Percentiles rank a stretch among this genome's conserved stretches.
Conservation (phyloP, 2,113 vertebrate genomes). For the Sylvia atricapilla region DNA sequence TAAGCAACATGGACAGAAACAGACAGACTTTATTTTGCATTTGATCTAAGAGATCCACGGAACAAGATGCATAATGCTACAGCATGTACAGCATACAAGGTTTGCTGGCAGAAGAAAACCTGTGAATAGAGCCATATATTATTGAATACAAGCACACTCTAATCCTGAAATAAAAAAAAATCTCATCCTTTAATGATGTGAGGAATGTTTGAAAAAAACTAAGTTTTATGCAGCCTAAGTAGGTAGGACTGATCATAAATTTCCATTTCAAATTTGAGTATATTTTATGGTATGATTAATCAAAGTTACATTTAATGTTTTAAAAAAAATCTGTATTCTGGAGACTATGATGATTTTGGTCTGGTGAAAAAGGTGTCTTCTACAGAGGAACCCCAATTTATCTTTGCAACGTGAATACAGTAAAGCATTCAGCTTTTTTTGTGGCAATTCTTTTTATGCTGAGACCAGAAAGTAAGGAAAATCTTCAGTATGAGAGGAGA, state of each 20-base stretch:
- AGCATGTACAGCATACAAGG: neutral
- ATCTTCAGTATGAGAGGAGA: neutral
- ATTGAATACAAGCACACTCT: neutral
- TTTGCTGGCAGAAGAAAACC: neutral
- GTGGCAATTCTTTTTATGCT: neutral
- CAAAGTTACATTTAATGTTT: neutral
- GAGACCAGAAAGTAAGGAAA: neutral
- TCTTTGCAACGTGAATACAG: accelerated
- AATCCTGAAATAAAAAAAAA: neutral
- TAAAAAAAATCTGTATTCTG: neutral
- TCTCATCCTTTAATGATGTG: neutral
- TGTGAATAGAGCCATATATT: neutral
- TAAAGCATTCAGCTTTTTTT: neutral
- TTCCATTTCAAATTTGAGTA: neutral
- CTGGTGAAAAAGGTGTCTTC: neutral
- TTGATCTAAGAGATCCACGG: neutral
- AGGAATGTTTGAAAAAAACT: neutral
- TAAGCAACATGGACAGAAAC: neutral
- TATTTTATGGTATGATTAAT: neutral
- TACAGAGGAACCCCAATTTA: neutral
- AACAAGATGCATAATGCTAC: neutral
- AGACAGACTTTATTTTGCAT: neutral
- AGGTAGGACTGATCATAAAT: neutral
- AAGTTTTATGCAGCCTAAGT: neutral
- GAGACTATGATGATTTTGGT: neutral